Percentiles rank a stretch among this genome's conserved stretches.
Evolutionary conservation across 2,113 vertebrate species (phyloP).

Genomic region (Prietella phreatophila): DNA sequence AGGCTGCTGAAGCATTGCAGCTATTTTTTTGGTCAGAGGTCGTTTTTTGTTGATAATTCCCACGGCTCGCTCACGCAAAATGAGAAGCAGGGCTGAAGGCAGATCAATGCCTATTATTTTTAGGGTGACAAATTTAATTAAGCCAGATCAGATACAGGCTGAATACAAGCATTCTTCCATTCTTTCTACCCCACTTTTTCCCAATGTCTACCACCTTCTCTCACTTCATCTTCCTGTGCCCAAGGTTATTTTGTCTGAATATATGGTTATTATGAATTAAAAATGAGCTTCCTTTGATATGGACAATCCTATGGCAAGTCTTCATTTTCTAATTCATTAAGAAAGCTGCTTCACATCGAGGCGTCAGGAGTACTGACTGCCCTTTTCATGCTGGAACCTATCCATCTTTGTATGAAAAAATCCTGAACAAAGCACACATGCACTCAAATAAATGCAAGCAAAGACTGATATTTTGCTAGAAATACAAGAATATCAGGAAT

Average conservation of each 20-base stretch:
- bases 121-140: slow-evolving; percentile 49
- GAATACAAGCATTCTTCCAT: not conserved
- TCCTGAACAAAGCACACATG: not conserved
- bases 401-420: not conserved
- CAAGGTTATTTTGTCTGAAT: slow-evolving; percentile 46
- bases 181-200: slow-evolving; percentile 7
- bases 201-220: not conserved
- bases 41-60: slow-evolving; percentile 39
- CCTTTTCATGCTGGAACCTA: not conserved
- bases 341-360: slow-evolving; percentile 32
- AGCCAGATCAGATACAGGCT: slow-evolving; percentile 46
- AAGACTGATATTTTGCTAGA: not conserved
- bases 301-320: slow-evolving; percentile 22
- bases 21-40: slow-evolving; percentile 45
- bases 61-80: slow-evolving; percentile 3
- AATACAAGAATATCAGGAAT: not conserved
- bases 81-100: slow-evolving; percentile 11
- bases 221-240: slow-evolving; percentile 5
- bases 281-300: slow-evolving; percentile 27
- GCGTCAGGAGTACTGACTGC: slow-evolving; percentile 23
- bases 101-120: slow-evolving; percentile 44
- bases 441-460: slow-evolving; percentile 11
- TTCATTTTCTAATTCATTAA: slow-evolving; percentile 38
- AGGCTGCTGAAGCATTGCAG: slow-evolving; percentile 23
- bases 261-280: slow-evolving; percentile 49